phyloP scores from a whole-genome alignment of 1,140 invertebrate genomes.

The Lepidurus apus region DNA sequence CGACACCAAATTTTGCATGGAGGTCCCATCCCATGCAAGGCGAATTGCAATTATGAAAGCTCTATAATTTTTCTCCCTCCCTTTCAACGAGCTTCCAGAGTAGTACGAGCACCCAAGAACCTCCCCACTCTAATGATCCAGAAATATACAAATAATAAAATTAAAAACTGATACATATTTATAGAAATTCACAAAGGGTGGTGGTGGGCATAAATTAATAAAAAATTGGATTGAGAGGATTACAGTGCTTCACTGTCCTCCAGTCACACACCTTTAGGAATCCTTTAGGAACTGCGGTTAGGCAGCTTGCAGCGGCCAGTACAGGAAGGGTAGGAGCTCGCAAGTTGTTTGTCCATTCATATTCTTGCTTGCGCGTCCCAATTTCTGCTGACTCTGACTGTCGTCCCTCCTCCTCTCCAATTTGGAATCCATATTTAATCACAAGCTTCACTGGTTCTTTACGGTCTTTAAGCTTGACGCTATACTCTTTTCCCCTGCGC shows the following conservation, averaged over 20 bases:
- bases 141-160: too few species aligned
- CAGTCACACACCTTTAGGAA: not conserved
- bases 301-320: not conserved
- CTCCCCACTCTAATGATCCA: too few species aligned
- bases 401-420: not conserved
- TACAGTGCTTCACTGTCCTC: not conserved
- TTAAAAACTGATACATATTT: too few species aligned
- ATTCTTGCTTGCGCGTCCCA: slow-evolving; percentile 18
- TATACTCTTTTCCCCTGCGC: not conserved
- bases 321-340: not conserved
- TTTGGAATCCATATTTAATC: slow-evolving; percentile 22
- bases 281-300: not conserved
- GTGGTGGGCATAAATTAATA: too few species aligned
- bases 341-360: slow-evolving; percentile 9
- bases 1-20: too few species aligned
- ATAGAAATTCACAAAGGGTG: too few species aligned
- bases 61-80: too few species aligned
- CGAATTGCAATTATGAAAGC: too few species aligned
- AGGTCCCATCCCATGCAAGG: too few species aligned
- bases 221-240: not conserved
- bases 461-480: slow-evolving; percentile 1
- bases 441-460: slow-evolving; percentile 15
- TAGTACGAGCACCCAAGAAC: too few species aligned
- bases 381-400: slow-evolving; percentile 8
- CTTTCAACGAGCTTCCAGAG: too few species aligned